Evolutionary conservation across 2,797 vertebrate species (phyloP).

Genomic region (Acanthiza pusilla): DNA sequence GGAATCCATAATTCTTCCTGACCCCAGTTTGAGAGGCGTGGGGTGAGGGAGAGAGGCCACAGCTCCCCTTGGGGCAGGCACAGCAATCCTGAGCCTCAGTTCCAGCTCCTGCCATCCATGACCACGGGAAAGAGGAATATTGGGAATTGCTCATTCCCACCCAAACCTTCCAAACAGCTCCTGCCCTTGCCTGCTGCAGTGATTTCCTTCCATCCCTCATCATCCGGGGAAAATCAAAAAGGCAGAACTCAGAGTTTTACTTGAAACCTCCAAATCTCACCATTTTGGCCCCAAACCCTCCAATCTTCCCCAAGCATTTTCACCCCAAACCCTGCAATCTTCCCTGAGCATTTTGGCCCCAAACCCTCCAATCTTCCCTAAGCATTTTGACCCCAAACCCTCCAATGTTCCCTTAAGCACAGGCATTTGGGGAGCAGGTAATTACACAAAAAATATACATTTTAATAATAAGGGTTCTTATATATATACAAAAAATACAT

Average conservation of each 20-base stretch:
- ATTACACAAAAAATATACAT: neutral
- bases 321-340: too few species aligned
- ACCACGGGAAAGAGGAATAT: neutral
- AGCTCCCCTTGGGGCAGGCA: neutral
- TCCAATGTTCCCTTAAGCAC: neutral
- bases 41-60: neutral
- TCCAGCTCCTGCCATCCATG: neutral
- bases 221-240: neutral
- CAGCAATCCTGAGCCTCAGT: neutral
- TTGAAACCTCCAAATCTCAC: neutral
- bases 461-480: neutral
- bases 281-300: neutral
- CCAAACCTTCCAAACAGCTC: neutral
- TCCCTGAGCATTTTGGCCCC: neutral
- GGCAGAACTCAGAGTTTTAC: neutral
- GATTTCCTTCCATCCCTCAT: neutral
- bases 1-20: neutral
- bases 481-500: too few species aligned
- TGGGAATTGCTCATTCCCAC: neutral
- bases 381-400: too few species aligned
- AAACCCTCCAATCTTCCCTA: too few species aligned
- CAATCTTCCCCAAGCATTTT: too few species aligned
- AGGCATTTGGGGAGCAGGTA: neutral
- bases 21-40: neutral
- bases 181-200: neutral